phyloP scores from a whole-genome alignment of 2,888 invertebrate genomes.

The Microplitis manilae region DNA sequence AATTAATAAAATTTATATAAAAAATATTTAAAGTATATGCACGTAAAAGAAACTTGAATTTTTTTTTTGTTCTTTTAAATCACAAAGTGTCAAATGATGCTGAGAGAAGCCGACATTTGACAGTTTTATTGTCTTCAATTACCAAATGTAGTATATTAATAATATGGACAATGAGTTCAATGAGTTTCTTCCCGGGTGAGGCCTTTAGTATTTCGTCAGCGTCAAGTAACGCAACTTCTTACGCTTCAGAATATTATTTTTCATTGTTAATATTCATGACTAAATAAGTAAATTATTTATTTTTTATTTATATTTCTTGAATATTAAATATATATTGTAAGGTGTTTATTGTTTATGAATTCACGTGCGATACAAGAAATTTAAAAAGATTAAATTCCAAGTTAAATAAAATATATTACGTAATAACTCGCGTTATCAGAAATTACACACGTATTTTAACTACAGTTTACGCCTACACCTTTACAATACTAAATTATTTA shows the following conservation, averaged over 20 bases:
- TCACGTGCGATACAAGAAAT: background rate
- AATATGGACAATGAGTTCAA: conserved; percentile 3
- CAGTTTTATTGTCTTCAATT: background rate
- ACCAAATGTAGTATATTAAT: background rate
- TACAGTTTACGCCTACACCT: background rate
- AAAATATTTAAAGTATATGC: too few relatives aligned
- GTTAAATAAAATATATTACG: background rate
- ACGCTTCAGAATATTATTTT: background rate
- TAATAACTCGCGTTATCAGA: background rate
- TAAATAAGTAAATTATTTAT: background rate
- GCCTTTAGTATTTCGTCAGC: background rate
- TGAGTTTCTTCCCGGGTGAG: background rate
- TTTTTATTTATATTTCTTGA: background rate
- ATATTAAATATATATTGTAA: too few relatives aligned
- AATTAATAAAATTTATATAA: too few relatives aligned
- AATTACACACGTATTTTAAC: background rate
- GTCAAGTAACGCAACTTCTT: background rate
- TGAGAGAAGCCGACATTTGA: too few relatives aligned
- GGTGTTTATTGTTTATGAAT: background rate
- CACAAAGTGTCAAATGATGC: too few relatives aligned
- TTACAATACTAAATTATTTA: background rate
- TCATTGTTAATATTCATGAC: background rate
- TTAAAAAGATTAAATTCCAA: background rate
- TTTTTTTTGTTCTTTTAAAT: too few relatives aligned
- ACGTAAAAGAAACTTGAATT: too few relatives aligned